These are phyloP conservation scores for Mechanitis messenoides DNA, from an alignment of 2,888 invertebrate species.

Conservation along the genomic window DNA sequence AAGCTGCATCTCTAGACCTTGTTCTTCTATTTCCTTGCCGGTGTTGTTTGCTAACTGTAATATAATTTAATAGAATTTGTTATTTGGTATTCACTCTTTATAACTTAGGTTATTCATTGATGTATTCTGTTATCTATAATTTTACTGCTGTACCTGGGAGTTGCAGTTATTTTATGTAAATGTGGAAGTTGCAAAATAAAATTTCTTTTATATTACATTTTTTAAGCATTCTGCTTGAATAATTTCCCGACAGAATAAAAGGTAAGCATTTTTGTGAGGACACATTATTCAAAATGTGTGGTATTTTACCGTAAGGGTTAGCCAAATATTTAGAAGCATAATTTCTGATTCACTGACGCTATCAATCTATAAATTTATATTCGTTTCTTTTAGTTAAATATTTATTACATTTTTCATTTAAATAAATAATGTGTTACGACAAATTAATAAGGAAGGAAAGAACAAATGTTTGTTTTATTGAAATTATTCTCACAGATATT, in stretches of 20 bases:
- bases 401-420: too few species aligned
- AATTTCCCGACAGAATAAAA: constrained; percentile 1
- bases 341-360: constrained; percentile 1
- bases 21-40: constrained; percentile 77
- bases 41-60: constrained; percentile 75
- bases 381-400: not conserved
- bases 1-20: constrained; percentile 82
- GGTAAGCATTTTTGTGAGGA: constrained; percentile 4
- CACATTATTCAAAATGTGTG: constrained; percentile 1
- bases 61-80: not conserved
- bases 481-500: not conserved
- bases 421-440: too few species aligned
- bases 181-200: too few species aligned
- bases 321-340: not conserved
- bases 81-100: not conserved
- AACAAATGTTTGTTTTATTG: not conserved
- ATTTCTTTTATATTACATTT: too few species aligned
- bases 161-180: too few species aligned
- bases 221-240: too few species aligned
- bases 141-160: too few species aligned
- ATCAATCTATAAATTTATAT: not conserved
- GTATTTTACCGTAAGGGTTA: not conserved
- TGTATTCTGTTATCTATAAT: too few species aligned
- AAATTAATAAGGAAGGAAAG: too few species aligned
- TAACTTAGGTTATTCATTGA: too few species aligned